Conservation (phyloP, 2,113 vertebrate species). For the cat (Felis catus) region F.catus_Fca126_mat1.0 CM031421.1:105367501-105368000, state of each 20-base stretch:
- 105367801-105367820: not conserved
- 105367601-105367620: not conserved
- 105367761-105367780: not conserved
- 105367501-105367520: not conserved
- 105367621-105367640: not conserved
- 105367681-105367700: not conserved
- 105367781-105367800: not conserved
- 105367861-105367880: not conserved
- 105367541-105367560: not conserved
- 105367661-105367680: not conserved
- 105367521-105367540: not conserved
- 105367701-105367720: not conserved
- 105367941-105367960: not conserved
- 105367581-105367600: not conserved
- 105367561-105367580: not conserved
- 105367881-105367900: no score
- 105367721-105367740: not conserved
- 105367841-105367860: not conserved
- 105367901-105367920: not conserved
- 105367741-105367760: not conserved
- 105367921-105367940: not conserved
- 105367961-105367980: not conserved
- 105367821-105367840: not conserved
- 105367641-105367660: not conserved
- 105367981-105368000: not conserved